Base-by-base conservation (phyloP, 2,797 vertebrate species). In the Brachymystax lenok region DNA sequence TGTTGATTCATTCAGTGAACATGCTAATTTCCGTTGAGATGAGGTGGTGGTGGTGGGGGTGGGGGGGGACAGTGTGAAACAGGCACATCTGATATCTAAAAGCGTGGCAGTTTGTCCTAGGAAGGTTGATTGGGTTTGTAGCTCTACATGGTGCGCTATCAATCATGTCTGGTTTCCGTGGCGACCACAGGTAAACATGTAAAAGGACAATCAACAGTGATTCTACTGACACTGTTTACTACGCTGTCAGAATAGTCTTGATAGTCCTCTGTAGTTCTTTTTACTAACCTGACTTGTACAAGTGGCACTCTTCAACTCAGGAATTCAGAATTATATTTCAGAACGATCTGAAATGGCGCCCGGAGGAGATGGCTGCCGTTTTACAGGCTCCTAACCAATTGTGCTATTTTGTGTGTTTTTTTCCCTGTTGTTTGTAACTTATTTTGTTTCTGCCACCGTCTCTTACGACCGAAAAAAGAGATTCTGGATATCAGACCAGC, bases 71-170 rank as follows among this genome's bases (percentile, higher is more conserved):
- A 1, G 75, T 66, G 67, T 76, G 80, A 80, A 56, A 64, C 27
- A 80, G 56, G 54, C 40, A 52, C 69, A 73, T 71, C 74, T 70
- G 66, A 79, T 80, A 73, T 69, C 78, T 64, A 77, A 71, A 83
- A 76, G 59, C 61, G 28, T 61, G 66, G 73, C 77, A 80, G 81
- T 85, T 83, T 88, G 79, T 85, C 82, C 83, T 76, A 72, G 71
- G 71, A 66, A 64, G 63, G 80, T 80, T 80, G 82, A 86, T 88
- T 86, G 80, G 75, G 82, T 88, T 85, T 86, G 68, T 79, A 75
- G 74, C 69, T 59, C 61, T 80, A 77, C 82, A 61, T 70, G 71
- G 80, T 75, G 80, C 51, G 83, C 79, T 85, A 74, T 79, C 74
- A 81, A 75, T 82, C 84, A 83, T 69, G 74, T 70, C 78, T 6